Conservation (phyloP, 2,113 vertebrate genomes). For the Irena cyanogastra region DNA sequence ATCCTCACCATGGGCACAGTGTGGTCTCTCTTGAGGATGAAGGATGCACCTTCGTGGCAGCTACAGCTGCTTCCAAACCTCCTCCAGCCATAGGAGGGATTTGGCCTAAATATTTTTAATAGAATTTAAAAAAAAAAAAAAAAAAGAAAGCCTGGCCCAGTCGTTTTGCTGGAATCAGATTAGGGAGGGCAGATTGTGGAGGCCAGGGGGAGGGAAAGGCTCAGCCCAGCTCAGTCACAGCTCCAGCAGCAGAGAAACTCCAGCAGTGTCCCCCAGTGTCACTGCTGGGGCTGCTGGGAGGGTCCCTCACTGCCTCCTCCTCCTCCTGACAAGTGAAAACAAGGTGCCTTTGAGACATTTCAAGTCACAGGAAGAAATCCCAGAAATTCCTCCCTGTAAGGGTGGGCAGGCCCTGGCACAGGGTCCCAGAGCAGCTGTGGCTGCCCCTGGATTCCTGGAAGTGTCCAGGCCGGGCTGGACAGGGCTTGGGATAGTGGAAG, state of each 20-base stretch:
- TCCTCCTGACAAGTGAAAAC: neutral
- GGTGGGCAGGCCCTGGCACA: neutral
- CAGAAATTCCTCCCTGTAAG: neutral
- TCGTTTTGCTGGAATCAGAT: neutral
- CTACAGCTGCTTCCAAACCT: neutral
- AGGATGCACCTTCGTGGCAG: neutral
- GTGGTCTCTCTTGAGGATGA: neutral
- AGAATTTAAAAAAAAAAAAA: neutral
- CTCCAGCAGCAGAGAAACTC: neutral
- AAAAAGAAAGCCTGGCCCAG: neutral
- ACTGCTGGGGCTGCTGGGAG: neutral
- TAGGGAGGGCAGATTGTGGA: neutral
- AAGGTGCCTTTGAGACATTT: fast-evolving
- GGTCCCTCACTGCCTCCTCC: neutral
- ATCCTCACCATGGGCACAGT: neutral
- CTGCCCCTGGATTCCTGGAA: neutral
- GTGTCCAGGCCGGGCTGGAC: fast-evolving
- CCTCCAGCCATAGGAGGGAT: neutral
- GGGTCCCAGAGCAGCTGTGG: neutral
- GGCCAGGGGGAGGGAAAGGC: neutral
- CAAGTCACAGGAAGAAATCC: neutral
- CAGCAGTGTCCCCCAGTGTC: neutral
- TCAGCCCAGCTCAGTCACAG: neutral
- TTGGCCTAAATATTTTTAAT: conserved; percentile 41
- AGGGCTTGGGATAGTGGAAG: fast-evolving